Conservation (phyloP, 2,888 invertebrate genomes). For the Stenchaetothrips biformis region DNA sequence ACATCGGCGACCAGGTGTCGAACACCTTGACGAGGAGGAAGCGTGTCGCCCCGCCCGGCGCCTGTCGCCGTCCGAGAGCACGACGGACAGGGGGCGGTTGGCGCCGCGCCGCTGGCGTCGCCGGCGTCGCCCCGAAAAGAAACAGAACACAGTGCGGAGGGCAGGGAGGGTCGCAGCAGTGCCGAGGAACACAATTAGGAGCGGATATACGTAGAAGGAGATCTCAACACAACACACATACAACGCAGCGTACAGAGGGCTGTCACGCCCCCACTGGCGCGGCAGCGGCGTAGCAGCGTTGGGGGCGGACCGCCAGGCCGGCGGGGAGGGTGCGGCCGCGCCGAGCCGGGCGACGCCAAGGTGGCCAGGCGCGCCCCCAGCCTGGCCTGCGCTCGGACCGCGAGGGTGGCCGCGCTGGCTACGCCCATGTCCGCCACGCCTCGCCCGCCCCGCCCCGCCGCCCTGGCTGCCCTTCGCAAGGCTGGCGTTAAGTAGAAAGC, state of each 20-base stretch:
- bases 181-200: slow-evolving; percentile 16
- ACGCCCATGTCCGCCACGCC: not conserved
- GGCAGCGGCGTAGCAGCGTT: not conserved
- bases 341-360: not conserved
- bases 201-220: slow-evolving; percentile 17
- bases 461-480: not conserved
- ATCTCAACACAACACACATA: slow-evolving; percentile 15
- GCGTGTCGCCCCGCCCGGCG: not conserved
- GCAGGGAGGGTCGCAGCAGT: not conserved
- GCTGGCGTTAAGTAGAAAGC: slow-evolving; percentile 22
- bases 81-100: not conserved
- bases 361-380: not conserved
- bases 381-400: not conserved
- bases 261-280: not conserved
- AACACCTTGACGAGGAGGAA: not conserved
- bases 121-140: not conserved
- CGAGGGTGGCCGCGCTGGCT: not conserved
- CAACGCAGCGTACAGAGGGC: not conserved
- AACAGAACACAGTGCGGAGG: not conserved
- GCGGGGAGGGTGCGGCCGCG: no score
- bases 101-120: not conserved
- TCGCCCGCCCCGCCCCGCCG: not conserved
- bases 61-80: not conserved
- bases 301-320: no score
- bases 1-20: not conserved